Evolutionary conservation across 1,140 invertebrate species (phyloP).

Genomic region (Drosophila leontia): DNA sequence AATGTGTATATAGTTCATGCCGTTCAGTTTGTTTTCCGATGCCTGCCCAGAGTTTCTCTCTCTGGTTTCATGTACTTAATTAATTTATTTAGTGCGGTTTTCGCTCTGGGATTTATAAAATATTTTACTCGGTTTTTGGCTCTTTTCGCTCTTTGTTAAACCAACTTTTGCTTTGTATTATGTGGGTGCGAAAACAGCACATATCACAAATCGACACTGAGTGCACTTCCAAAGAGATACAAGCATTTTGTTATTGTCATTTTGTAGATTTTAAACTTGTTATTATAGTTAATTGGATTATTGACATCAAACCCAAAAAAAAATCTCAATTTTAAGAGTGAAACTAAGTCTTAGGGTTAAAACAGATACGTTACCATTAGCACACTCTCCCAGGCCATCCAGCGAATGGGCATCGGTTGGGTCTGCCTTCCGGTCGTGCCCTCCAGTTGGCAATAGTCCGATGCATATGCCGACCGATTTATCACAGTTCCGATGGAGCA

Average conservation of each 20-base stretch:
- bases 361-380: constrained; percentile 88
- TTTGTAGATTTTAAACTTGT: too few species aligned
- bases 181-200: not conserved
- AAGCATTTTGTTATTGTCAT: not conserved
- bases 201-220: not conserved
- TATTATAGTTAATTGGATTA: not conserved
- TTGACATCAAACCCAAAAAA: not conserved
- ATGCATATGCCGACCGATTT: constrained; percentile 88
- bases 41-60: constrained; percentile 16
- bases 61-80: constrained; percentile 71
- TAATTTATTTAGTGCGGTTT: constrained; percentile 79
- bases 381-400: constrained; percentile 94
- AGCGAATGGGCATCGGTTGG: constrained; percentile 90
- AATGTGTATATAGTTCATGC: constrained; percentile 40
- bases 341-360: not conserved
- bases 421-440: constrained; percentile 85
- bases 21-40: constrained; percentile 37
- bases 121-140: constrained; percentile 56
- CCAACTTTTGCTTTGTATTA: constrained; percentile 7
- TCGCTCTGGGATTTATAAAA: constrained; percentile 74
- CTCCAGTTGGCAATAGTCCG: constrained; percentile 90
- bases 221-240: not conserved
- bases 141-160: constrained; percentile 35
- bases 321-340: too few species aligned
- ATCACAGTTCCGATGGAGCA: constrained; percentile 91